Base-by-base conservation (phyloP, 1,140 invertebrate species). In the Whitmania pigra region DNA sequence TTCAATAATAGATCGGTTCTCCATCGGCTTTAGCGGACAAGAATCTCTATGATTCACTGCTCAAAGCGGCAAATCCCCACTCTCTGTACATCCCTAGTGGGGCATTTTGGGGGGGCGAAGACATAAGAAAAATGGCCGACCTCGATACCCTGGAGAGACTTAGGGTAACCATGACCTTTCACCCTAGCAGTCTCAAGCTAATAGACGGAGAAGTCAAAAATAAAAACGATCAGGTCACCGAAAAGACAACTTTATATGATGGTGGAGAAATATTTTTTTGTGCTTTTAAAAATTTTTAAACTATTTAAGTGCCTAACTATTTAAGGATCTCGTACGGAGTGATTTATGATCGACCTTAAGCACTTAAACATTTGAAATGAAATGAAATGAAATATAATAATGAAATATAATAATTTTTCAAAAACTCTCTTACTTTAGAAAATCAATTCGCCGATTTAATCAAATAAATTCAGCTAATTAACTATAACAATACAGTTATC, bases 91-190 rank as follows among this genome's bases (percentile, higher is more conserved):
- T 87, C 66, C 86, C 87, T 4, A 81, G 80, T 74, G 87, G 87
- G 53, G 87, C 87, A 20, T 82, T 87, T 68, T 88, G 87, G 87
- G 87, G 87, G 43, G 84, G 80, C 9, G 83, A 86, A 74, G 87
- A 88, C 76, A 85, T 87, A n/a, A 77, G 83, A 74, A 84, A 85
- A 77, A 87, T 87, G 86, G 85, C 87, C 22, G 84, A 86, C 73
- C 74, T 81, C 55, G 83, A 83, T 60, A 84, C 81, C n/a, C 78
- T 88, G 67, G 81, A 86, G 85, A 80, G 78, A 2, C 75, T 88
- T 17, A 84, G 80, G 76, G 81, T 87, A 6, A 86, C 84, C 22
- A 87, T 88, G 86, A 83, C 77, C 63, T 87, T 87, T 75, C 87
- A 87, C 76, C 87, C 87, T 7, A 73, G 75, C n/a, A 82, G 84